These are phyloP conservation scores for Endomychus coccineus DNA, from an alignment of 2,888 invertebrate species.

Conservation along the genomic window DNA sequence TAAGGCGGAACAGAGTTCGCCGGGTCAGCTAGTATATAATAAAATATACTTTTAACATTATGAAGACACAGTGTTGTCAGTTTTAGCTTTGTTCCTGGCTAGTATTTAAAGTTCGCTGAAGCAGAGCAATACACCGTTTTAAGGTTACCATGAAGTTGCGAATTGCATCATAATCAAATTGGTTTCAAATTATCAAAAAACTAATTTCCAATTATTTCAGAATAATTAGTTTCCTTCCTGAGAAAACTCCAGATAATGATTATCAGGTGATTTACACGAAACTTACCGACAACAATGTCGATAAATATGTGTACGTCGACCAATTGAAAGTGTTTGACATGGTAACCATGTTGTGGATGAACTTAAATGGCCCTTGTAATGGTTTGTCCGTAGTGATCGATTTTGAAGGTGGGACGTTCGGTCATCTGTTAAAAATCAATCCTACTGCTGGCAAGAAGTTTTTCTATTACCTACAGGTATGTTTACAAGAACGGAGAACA, in stretches of 20 bases:
- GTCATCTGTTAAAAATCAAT: slow-evolving; percentile 45
- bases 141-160: no score
- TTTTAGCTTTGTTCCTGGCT: no score
- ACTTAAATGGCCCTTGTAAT: slow-evolving; percentile 45
- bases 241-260: slow-evolving; percentile 28
- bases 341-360: slow-evolving; percentile 54
- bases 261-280: slow-evolving; percentile 31
- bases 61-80: no score
- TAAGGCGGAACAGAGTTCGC: no score
- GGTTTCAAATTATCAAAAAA: no score
- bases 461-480: slow-evolving; percentile 58
- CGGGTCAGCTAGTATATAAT: no score
- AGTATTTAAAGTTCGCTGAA: no score
- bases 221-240: slow-evolving; percentile 18
- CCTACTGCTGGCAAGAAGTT: slow-evolving; percentile 60
- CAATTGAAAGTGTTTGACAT: slow-evolving; percentile 50
- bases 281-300: slow-evolving; percentile 50
- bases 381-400: slow-evolving; percentile 60
- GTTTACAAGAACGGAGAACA: not conserved
- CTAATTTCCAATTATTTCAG: no score
- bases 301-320: slow-evolving; percentile 51
- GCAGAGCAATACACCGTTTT: no score
- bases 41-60: no score
- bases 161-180: no score
- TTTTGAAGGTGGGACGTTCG: slow-evolving; percentile 47